Percentiles rank a stretch among this genome's conserved stretches.
Evolutionary conservation across 1,140 invertebrate species (phyloP).

Genomic region (Dreissena rostriformis): DNA sequence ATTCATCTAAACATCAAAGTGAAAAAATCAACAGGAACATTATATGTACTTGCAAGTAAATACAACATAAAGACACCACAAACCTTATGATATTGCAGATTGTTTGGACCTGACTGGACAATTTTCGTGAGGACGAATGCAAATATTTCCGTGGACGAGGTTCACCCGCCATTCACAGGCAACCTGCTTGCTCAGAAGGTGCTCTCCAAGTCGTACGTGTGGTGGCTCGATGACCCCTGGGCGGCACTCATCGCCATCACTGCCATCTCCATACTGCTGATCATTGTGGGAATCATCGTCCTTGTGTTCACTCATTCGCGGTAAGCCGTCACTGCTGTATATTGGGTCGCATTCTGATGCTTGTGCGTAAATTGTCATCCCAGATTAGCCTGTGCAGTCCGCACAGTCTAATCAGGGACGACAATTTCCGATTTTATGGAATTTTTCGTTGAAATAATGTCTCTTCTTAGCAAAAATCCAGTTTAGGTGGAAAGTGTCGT

Average conservation of each 20-base stretch:
- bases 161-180: conserved; percentile 54
- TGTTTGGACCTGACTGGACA: conserved; percentile 16
- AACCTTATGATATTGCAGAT: conserved; percentile 11
- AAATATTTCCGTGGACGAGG: conserved; percentile 17
- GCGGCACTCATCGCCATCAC: conserved; percentile 93
- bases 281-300: conserved; percentile 94
- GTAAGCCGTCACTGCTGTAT: conserved; percentile 81
- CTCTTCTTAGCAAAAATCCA: too few species aligned
- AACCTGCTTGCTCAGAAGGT: conserved; percentile 19
- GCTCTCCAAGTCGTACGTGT: conserved; percentile 71
- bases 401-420: too few species aligned
- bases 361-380: too few species aligned
- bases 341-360: too few species aligned
- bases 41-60: too few species aligned
- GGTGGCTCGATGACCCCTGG: conserved; percentile 88
- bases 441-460: too few species aligned
- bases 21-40: too few species aligned
- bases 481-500: too few species aligned
- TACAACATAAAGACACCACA: too few species aligned
- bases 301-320: conserved; percentile 96
- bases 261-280: conserved; percentile 91
- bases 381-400: too few species aligned
- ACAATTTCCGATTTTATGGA: too few species aligned
- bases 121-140: background rate
- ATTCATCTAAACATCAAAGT: too few species aligned